Conservation (phyloP, 2,113 vertebrate species). For the Pardalotus punctatus region DNA sequence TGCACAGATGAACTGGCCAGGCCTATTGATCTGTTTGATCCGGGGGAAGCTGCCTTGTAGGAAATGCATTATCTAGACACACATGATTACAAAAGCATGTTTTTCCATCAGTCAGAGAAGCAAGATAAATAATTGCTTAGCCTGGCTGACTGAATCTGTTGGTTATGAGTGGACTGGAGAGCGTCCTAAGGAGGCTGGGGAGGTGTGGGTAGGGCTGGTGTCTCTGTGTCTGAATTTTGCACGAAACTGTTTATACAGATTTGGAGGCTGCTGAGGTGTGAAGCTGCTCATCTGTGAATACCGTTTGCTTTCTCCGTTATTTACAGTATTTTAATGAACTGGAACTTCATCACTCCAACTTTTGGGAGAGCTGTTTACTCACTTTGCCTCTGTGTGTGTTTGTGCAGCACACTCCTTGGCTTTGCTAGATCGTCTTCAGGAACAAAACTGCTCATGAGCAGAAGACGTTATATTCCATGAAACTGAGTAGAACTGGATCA, state of each 20-base stretch:
- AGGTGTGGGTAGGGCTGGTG: neutral
- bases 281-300: neutral
- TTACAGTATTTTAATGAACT: neutral
- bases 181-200: neutral
- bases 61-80: neutral
- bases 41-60: neutral
- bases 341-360: neutral
- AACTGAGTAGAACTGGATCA: neutral
- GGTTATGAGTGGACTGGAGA: neutral
- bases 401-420: accelerated
- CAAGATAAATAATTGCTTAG: neutral
- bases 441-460: neutral
- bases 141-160: neutral
- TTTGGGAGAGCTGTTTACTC: neutral
- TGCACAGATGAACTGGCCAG: neutral
- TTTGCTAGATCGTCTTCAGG: neutral
- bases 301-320: neutral
- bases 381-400: neutral
- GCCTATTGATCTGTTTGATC: neutral
- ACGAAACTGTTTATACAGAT: neutral
- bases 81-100: neutral
- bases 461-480: neutral
- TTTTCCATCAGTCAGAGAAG: neutral
- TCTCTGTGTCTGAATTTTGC: neutral
- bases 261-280: neutral